Conservation (phyloP, 2,113 vertebrate species). For the Pithys albifrons region DNA sequence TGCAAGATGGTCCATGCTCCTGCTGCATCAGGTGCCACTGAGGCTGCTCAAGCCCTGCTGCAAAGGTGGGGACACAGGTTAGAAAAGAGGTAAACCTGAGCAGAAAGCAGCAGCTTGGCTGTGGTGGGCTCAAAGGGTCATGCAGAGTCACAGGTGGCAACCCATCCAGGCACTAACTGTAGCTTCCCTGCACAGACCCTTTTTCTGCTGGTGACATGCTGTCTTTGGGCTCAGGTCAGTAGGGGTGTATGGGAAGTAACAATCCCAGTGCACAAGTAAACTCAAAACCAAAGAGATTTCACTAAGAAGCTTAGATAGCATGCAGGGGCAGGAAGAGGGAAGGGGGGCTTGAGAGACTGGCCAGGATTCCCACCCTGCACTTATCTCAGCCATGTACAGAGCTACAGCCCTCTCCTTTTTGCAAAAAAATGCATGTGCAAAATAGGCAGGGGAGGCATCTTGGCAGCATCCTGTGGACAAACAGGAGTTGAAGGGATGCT, state of each 20-base stretch:
- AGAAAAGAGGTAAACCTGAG: background rate
- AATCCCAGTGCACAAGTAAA: background rate
- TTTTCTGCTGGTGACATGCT: background rate
- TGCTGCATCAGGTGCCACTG: background rate
- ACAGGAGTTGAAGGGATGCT: background rate
- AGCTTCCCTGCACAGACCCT: background rate
- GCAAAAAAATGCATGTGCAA: background rate
- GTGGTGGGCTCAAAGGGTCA: background rate
- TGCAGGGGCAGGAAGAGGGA: background rate
- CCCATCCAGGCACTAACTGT: background rate
- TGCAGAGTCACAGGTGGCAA: fast-evolving
- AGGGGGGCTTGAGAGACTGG: background rate
- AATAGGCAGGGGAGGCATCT: background rate
- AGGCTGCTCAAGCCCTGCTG: background rate
- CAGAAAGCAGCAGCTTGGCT: background rate
- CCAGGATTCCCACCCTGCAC: background rate
- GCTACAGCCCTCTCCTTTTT: background rate
- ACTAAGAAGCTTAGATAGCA: background rate
- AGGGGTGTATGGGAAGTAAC: background rate
- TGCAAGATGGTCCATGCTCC: fast-evolving
- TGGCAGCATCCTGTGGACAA: background rate
- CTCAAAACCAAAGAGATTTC: background rate
- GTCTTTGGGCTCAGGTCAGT: fast-evolving
- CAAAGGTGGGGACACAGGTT: background rate
- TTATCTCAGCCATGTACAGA: fast-evolving